These are phyloP conservation scores for Idaea biselata DNA, from an alignment of 2,888 invertebrate genomes.

Conservation along the genomic window DNA sequence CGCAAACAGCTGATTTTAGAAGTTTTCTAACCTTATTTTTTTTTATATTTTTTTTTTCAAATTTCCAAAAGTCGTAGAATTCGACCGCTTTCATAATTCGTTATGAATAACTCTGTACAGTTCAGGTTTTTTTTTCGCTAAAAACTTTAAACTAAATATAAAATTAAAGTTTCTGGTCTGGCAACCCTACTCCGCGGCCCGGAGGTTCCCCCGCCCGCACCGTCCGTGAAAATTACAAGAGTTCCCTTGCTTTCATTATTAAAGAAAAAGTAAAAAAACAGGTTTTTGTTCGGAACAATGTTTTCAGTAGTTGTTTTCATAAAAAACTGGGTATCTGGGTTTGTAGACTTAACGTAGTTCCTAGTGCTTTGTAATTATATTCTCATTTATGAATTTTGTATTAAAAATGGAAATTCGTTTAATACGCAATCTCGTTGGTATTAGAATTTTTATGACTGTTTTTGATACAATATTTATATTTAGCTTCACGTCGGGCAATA, in stretches of 20 bases:
- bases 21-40: too few relatives aligned
- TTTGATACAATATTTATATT: neutral
- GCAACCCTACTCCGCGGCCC: neutral
- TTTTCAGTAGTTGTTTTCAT: neutral
- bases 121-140: too few relatives aligned
- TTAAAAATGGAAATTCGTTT: neutral
- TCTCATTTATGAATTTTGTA: neutral
- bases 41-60: too few relatives aligned
- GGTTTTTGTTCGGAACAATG: neutral
- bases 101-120: too few relatives aligned
- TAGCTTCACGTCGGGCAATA: too few relatives aligned
- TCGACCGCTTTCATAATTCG: too few relatives aligned
- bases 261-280: neutral
- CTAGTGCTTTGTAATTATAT: neutral
- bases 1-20: too few relatives aligned
- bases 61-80: too few relatives aligned
- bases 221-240: neutral
- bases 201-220: neutral
- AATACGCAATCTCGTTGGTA: neutral
- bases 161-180: neutral
- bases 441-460: neutral
- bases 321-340: neutral
- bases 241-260: neutral
- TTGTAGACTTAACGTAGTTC: neutral
- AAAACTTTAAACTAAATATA: neutral